These are phyloP conservation scores for Lacerta viridis DNA, from an alignment of 2,797 vertebrate species.

Conservation along the genomic window DNA sequence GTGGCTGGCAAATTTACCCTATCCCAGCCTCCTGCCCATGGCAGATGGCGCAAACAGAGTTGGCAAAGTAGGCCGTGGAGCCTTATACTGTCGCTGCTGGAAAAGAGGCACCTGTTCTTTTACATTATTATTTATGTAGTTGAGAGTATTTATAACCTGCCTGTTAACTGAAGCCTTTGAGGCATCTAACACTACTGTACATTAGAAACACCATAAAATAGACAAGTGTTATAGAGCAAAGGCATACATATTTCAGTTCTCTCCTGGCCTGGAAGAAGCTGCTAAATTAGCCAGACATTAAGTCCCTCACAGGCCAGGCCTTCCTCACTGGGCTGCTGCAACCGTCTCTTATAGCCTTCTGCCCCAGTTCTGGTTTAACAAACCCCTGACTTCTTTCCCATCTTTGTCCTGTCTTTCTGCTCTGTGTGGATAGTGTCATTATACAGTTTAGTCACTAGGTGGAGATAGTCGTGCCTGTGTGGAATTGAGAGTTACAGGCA, in stretches of 20 bases:
- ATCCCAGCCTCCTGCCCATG: neutral
- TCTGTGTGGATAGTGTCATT: too few species aligned
- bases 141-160: neutral
- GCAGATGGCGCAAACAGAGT: neutral
- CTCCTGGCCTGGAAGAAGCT: neutral
- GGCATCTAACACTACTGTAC: neutral
- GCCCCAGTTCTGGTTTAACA: neutral
- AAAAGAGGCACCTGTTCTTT: neutral
- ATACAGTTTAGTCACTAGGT: too few species aligned
- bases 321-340: neutral
- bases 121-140: neutral
- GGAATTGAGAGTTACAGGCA: too few species aligned
- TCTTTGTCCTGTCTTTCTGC: neutral
- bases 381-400: neutral
- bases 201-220: neutral
- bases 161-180: neutral
- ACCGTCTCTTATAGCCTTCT: neutral
- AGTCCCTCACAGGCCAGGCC: neutral
- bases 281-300: neutral
- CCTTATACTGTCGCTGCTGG: neutral
- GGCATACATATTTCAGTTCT: neutral
- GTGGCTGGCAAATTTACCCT: neutral
- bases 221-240: neutral
- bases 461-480: too few species aligned
- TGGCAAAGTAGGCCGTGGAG: neutral